Evolutionary conservation across 1,140 invertebrate genomes (phyloP), one percentile per base, ranked within the genome.

Genomic region (Drosophila mayri): DNA sequence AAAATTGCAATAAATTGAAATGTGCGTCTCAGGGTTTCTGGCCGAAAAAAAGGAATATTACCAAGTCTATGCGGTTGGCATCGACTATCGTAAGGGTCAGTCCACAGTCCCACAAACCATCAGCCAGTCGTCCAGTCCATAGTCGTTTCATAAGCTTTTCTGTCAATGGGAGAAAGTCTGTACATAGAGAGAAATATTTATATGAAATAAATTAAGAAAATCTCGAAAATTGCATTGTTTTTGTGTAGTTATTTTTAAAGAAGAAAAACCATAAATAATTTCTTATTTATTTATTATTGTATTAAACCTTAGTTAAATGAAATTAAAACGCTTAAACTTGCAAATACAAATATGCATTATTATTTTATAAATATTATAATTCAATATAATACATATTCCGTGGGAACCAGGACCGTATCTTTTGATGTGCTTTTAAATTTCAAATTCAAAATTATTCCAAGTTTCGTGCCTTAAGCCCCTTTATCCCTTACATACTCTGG

Each of bases 1-100:
- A 81, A 85, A 85, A 81, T 64, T 84, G 81, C 81, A 78, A 85
- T 86, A 85, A 85, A 85, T 85, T 86, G 82, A 85, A 85, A 85
- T 84, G 76, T 76, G 76, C 54, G 77, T 81, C 74, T 65, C 46
- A 62, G 80, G 75, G 77, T 37, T 54, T 71, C 66, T 76, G 55
- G 32, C 37, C 66, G 35, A 76, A 79, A 79, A 79, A 75, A 50
- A 40, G 7, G 61, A 76, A 59, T 54, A 79, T 83, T 84, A 84
- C 72, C 70, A 65, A 58, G 50, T 76, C 72, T 84, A 76, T 76
- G 67, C 63, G 81, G 72, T 58, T 62, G 35, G 32, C 41, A 75
- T 75, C 59, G 60, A 58, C 62, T 61, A 72, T 72, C 52, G 20
- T 59, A 43, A 71, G 68, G 68, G 68, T 72, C 68, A 71, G 68